A percentile compares a stretch with the other conserved stretches of the same genome.
Conservation (phyloP, 1,140 invertebrate species). For the Ceratoteleas bidentatus region DNA sequence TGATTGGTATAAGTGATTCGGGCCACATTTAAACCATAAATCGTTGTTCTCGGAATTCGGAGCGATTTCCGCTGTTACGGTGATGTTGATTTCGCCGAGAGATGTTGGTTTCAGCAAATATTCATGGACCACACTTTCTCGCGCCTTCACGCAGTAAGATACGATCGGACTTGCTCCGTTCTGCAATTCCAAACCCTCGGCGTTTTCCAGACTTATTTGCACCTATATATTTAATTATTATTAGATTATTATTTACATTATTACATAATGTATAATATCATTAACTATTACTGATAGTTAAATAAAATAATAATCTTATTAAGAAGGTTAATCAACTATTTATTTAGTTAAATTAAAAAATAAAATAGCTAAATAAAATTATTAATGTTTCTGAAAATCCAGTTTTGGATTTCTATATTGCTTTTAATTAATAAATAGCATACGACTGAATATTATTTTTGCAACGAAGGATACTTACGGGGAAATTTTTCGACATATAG, state of each 20-base stretch:
- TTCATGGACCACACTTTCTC: conserved; percentile 79
- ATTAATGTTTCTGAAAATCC: no score
- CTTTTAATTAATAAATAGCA: neutral
- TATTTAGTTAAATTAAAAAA: neutral
- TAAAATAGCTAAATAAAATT: no score
- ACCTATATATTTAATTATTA: no score
- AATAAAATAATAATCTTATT: neutral
- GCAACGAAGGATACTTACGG: conserved; percentile 78
- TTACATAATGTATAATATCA: neutral
- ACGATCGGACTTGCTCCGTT: conserved; percentile 54
- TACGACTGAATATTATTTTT: neutral
- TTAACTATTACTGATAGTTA: neutral
- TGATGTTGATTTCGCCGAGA: conserved; percentile 84
- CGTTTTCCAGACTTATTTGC: conserved; percentile 80
- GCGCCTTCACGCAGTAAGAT: conserved; percentile 78
- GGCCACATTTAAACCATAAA: no score
- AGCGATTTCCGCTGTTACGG: conserved; percentile 83
- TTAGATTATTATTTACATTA: neutral
- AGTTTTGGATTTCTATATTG: neutral
- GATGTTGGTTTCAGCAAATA: conserved; percentile 81
- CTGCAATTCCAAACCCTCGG: conserved; percentile 79
- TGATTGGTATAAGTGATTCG: no score
- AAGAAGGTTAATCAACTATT: neutral
- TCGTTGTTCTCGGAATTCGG: conserved; percentile 75
- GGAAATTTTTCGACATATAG: conserved; percentile 85